These are phyloP conservation scores for Alviniconcha marisindica DNA, from an alignment of 1,140 invertebrate species.

Conservation along the genomic window DNA sequence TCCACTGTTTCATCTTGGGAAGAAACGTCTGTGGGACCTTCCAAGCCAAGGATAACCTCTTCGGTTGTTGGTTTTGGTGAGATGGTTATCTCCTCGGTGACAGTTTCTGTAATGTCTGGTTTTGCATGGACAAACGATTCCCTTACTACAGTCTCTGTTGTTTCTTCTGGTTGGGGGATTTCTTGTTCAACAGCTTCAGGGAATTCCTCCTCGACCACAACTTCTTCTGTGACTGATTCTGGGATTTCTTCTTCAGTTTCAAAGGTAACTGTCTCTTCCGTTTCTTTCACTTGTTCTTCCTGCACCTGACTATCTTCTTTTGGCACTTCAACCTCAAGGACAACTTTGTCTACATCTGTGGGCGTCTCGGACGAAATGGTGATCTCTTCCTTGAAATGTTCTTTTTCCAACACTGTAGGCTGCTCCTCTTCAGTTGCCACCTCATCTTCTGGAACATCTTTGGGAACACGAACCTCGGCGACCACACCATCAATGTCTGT, in stretches of 20 bases:
- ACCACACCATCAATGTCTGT: neutral
- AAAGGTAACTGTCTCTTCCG: constrained; percentile 12
- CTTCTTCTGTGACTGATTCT: constrained; percentile 50
- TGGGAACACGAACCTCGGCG: neutral
- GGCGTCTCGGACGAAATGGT: constrained; percentile 24
- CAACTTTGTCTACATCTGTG: constrained; percentile 33
- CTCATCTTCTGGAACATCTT: neutral
- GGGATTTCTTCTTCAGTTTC: constrained; percentile 40
- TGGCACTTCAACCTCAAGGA: constrained; percentile 27
- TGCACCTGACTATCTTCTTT: no score
- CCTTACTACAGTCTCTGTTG: constrained; percentile 21
- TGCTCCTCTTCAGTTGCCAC: neutral
- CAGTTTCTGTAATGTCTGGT: neutral
- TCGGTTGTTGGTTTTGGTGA: no score
- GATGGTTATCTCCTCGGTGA: no score
- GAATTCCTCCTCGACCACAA: constrained; percentile 38
- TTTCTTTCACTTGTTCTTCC: no score
- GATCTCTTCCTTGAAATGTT: constrained; percentile 24
- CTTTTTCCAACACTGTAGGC: neutral
- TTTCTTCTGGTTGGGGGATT: no score
- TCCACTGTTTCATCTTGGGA: constrained; percentile 19
- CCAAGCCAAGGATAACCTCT: neutral
- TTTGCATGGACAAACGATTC: constrained; percentile 26
- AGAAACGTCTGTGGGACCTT: constrained; percentile 16
- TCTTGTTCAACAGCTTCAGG: constrained; percentile 36